Percentiles rank a stretch among this genome's conserved stretches.
phyloP scores from a whole-genome alignment of 1,140 invertebrate genomes.

The Phenacoccus solenopsis region DNA sequence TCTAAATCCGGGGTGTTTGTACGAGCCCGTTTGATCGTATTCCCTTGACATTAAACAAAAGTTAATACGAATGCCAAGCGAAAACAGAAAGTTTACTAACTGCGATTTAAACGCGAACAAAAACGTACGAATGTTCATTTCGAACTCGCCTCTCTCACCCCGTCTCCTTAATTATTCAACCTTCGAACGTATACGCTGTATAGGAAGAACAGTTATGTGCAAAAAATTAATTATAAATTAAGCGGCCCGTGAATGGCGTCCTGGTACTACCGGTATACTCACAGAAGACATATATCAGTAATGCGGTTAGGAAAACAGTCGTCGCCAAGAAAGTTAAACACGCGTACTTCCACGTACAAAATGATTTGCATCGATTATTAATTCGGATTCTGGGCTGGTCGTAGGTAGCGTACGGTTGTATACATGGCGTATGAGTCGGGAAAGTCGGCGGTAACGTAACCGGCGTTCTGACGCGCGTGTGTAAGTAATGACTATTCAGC shows the following conservation, averaged over 20 bases:
- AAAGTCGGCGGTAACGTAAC: constrained; percentile 69
- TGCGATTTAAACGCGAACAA: background rate
- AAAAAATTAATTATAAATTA: background rate
- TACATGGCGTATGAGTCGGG: constrained; percentile 49
- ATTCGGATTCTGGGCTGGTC: constrained; percentile 85
- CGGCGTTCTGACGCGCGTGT: constrained; percentile 32
- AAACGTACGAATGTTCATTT: background rate
- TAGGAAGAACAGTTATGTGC: background rate
- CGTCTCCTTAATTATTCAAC: constrained; percentile 36
- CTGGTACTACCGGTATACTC: constrained; percentile 36
- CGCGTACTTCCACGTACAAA: constrained; percentile 90
- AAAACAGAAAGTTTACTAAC: background rate
- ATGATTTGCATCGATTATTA: constrained; percentile 79
- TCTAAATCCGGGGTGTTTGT: background rate
- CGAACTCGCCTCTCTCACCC: background rate
- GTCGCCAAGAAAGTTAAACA: constrained; percentile 81
- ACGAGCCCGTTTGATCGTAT: background rate
- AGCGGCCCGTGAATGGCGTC: background rate
- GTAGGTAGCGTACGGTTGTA: constrained; percentile 65
- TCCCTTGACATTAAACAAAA: constrained; percentile 2
- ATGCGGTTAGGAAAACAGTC: constrained; percentile 71
- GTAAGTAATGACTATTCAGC: background rate
- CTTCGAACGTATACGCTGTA: background rate
- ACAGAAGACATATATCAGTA: constrained; percentile 90
- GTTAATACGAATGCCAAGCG: background rate